Percentiles rank a stretch among this genome's conserved stretches.
Evolutionary conservation across 1,140 invertebrate genomes (phyloP).

Genomic region (Popillia japonica): DNA sequence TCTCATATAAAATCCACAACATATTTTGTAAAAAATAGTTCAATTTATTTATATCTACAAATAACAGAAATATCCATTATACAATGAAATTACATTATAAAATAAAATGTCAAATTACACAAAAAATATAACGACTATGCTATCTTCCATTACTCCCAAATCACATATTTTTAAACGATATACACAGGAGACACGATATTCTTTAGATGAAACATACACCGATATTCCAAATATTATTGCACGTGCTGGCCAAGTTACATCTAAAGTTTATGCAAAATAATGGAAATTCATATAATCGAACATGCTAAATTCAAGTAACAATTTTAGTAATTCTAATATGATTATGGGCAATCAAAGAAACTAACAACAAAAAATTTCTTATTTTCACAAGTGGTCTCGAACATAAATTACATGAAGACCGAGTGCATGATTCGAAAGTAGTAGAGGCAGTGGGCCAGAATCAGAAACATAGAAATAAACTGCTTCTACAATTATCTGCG

Average conservation of each 20-base stretch:
- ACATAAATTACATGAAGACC: no score
- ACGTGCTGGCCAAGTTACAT: slow-evolving; percentile 38
- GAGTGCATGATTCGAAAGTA: no score
- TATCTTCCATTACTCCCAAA: slow-evolving; percentile 8
- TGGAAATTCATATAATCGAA: slow-evolving; percentile 1
- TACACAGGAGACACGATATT: slow-evolving; percentile 5
- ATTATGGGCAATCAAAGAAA: no score
- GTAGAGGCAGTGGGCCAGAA: no score
- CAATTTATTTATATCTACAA: slow-evolving; percentile 2
- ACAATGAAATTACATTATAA: slow-evolving; percentile 23
- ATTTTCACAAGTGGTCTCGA: no score
- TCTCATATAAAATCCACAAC: no score
- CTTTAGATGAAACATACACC: slow-evolving; percentile 3
- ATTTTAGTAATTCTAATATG: no score
- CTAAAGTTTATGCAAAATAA: neutral
- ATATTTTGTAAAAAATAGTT: slow-evolving; percentile 23
- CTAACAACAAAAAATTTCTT: no score
- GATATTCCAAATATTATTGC: slow-evolving; percentile 35
- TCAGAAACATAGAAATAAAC: no score
- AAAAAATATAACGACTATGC: neutral
- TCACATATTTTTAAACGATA: neutral
- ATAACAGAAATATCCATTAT: slow-evolving; percentile 16
- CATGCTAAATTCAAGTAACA: no score
- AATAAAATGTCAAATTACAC: neutral
- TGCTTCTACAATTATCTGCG: no score